Base-by-base conservation (phyloP, 1,140 invertebrate genomes). In the Drosophila busckii region DNA sequence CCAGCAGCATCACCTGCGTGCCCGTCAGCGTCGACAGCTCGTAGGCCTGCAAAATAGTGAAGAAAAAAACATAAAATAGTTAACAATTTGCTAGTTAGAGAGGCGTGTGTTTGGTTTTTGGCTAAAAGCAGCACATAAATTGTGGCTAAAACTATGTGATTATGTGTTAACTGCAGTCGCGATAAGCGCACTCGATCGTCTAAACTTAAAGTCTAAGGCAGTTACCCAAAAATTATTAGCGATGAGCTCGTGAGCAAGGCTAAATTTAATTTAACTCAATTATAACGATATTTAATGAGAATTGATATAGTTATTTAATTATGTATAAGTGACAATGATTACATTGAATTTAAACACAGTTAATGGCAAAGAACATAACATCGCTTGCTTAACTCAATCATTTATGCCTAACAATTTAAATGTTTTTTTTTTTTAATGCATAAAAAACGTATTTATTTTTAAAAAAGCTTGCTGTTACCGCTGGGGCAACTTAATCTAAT, bases 1-100 rank as follows among this genome's bases (percentile, higher is more conserved):
- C 97, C 76, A 98, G 89, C 44, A 98, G 89, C 96, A 98, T 98
- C 87, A 99, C 98, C 90, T 99, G 98, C 7, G 98, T 99, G 8
- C 98, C 98, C 32, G 98, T 99, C 88, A 99, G 88, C 46, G 98
- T 99, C 49, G 98, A 99, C 82, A 99, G 89, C 89, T 99, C 98
- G 90, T 99, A 99, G 10, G 98, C 98, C 97, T 99, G 65, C 91
- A 4, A 58, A 31, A 19, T 15, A 46, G 29, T 45, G 9, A 29
- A 35, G 35, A 38, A 31, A 46, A 16, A 42, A 22, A 31, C 6
- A 26, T 28, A 20, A 48, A 35, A 49, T 34, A 38, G 40, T n/a
- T n/a, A n/a, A n/a, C n/a, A n/a, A n/a, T n/a, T n/a, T n/a, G n/a
- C n/a, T n/a, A 28, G 7, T 17, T 10, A 35, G 23, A 23, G 19